Percentiles rank a stretch among this genome's conserved stretches.
Evolutionary conservation across 2,888 invertebrate species (phyloP).

Genomic region (Protodeltote pygarga): DNA sequence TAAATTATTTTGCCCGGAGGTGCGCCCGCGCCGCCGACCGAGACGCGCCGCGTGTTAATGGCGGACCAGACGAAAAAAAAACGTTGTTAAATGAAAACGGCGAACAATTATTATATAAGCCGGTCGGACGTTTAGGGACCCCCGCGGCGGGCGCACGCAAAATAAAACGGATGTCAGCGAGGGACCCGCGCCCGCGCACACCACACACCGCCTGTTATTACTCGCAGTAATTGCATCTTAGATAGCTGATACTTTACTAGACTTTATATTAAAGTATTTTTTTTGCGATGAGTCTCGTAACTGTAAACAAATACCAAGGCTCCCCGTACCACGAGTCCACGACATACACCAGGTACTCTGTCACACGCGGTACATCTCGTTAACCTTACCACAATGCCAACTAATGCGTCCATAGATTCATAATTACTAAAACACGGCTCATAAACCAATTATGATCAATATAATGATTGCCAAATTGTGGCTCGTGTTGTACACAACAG

Average conservation of each 20-base stretch:
- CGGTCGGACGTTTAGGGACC: slow-evolving; percentile 48
- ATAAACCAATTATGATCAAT: slow-evolving; percentile 12
- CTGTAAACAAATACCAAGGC: slow-evolving; percentile 10
- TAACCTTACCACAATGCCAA: slow-evolving; percentile 25
- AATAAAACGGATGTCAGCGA: slow-evolving; percentile 44
- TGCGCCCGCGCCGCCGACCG: slow-evolving; percentile 67
- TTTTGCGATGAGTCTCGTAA: slow-evolving; percentile 9
- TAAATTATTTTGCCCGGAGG: slow-evolving; percentile 74
- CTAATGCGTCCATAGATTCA: slow-evolving; percentile 9
- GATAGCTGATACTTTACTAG: slow-evolving; percentile 32
- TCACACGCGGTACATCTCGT: slow-evolving; percentile 2
- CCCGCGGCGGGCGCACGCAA: slow-evolving; percentile 47
- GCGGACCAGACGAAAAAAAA: slow-evolving; percentile 61
- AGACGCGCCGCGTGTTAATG: slow-evolving; percentile 67
- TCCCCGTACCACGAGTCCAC: background rate
- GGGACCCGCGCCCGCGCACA: slow-evolving; percentile 8
- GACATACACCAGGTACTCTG: background rate
- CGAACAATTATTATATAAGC: slow-evolving; percentile 73
- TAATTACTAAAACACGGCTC: slow-evolving; percentile 23
- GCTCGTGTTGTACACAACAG: background rate
- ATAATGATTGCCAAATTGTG: background rate
- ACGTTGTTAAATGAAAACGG: slow-evolving; percentile 68
- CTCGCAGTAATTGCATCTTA: slow-evolving; percentile 37
- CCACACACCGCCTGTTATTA: slow-evolving; percentile 23
- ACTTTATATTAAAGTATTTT: slow-evolving; percentile 22